Evolutionary conservation across 1,140 invertebrate species (phyloP).

Genomic region (Lanistes nyassanus): DNA sequence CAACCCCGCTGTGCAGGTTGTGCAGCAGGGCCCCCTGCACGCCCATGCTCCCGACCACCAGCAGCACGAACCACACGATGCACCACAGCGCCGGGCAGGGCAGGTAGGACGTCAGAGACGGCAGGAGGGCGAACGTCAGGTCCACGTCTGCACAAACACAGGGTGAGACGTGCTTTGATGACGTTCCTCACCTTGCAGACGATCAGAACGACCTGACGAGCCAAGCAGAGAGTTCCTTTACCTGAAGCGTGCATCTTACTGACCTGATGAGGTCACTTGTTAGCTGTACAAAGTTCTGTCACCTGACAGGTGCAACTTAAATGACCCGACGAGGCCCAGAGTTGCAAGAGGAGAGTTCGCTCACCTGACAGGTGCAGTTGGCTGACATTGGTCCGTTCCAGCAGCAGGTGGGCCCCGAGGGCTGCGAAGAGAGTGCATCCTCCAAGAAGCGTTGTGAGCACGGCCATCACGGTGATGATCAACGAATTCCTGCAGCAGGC

Average conservation of each 20-base stretch:
- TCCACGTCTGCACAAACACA: constrained; percentile 80
- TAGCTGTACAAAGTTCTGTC: neutral
- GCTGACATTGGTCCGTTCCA: constrained; percentile 3
- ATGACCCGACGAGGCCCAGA: neutral
- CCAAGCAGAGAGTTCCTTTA: too few relatives aligned
- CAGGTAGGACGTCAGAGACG: constrained; percentile 93
- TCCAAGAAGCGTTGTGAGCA: constrained; percentile 10
- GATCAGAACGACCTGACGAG: too few relatives aligned
- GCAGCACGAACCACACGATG: constrained; percentile 89
- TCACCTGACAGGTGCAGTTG: constrained; percentile 13
- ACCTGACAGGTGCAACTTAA: neutral
- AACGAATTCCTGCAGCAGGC: constrained; percentile 12
- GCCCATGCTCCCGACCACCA: constrained; percentile 22
- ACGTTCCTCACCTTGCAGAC: neutral
- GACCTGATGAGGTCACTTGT: neutral
- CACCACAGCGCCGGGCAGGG: constrained; percentile 95
- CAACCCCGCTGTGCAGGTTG: constrained; percentile 8
- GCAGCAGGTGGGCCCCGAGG: constrained; percentile 1
- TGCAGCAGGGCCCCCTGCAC: constrained; percentile 22
- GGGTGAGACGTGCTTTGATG: neutral
- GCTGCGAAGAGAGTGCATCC: constrained; percentile 14
- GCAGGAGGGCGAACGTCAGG: constrained; percentile 95
- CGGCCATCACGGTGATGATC: neutral
- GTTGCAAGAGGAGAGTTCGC: neutral
- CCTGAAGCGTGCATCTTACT: too few relatives aligned